A percentile compares a stretch with the other conserved stretches of the same genome.
phyloP scores from a whole-genome alignment of 2,797 vertebrate species.

The Chelon labrosus region DNA sequence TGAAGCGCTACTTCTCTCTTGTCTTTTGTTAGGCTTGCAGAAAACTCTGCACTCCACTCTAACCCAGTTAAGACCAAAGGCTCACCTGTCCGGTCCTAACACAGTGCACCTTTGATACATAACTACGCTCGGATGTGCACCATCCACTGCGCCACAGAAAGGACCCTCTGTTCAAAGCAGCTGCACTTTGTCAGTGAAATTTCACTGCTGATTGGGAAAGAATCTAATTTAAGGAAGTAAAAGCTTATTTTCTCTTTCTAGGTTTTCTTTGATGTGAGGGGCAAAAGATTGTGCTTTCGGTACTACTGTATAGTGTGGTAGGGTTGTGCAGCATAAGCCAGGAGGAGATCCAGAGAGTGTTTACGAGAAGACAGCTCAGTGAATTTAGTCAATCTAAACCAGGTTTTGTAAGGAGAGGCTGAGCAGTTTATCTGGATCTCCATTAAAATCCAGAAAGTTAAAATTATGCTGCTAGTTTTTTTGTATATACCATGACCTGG shows the following conservation, averaged over 20 bases:
- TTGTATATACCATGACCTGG: too few species aligned
- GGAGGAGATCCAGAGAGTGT: not conserved
- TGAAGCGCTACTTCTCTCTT: too few species aligned
- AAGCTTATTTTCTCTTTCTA: slow-evolving; percentile 5
- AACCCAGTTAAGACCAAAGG: too few species aligned
- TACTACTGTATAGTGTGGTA: not conserved
- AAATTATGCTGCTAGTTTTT: not conserved
- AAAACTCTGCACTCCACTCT: too few species aligned
- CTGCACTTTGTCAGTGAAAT: slow-evolving; percentile 18
- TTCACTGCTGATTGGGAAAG: slow-evolving; percentile 4
- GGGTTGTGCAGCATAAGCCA: not conserved
- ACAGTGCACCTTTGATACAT: slow-evolving; percentile 20
- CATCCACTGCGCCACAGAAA: slow-evolving; percentile 7
- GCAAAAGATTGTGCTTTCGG: too few species aligned
- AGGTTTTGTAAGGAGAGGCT: not conserved
- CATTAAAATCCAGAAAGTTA: not conserved
- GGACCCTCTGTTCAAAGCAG: slow-evolving; percentile 9
- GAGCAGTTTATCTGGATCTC: not conserved
- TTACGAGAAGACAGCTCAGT: not conserved
- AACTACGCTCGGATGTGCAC: slow-evolving; percentile 8
- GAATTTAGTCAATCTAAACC: not conserved
- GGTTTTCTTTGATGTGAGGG: slow-evolving; percentile 16
- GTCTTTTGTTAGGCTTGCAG: too few species aligned
- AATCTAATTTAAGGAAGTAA: slow-evolving; percentile 26
- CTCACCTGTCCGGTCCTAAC: slow-evolving; percentile 9